Conservation (phyloP, 2,113 vertebrate species). For the Pedionomus torquatus region DNA sequence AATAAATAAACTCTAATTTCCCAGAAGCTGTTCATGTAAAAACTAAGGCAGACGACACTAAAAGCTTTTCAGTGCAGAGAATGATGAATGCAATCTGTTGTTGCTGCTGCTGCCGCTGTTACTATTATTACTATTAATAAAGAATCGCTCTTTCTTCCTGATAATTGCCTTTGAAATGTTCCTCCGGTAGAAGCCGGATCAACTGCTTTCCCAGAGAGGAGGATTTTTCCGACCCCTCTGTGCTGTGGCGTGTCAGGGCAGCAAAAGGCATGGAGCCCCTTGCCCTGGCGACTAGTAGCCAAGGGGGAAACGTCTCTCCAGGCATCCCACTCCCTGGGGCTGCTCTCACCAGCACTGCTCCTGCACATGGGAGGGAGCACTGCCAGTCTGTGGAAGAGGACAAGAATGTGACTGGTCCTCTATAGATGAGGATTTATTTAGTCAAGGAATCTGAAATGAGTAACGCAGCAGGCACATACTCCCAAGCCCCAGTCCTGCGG, state of each 20-base stretch:
- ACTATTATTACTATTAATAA: not conserved
- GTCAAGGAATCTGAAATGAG: not conserved
- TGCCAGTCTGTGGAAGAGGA: not conserved
- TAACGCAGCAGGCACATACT: not conserved
- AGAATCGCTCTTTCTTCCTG: not conserved
- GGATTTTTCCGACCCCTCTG: not conserved
- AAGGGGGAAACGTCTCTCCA: not conserved
- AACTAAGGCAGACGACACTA: not conserved
- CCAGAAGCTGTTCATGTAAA: not conserved
- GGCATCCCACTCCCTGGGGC: not conserved
- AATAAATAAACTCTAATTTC: not conserved
- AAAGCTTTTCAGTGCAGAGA: not conserved
- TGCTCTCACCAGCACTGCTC: not conserved
- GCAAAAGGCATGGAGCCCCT: not conserved
- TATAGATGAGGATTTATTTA: not conserved
- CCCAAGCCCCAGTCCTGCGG: not conserved
- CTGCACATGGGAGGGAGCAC: not conserved
- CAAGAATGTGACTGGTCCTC: not conserved
- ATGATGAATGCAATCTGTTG: not conserved
- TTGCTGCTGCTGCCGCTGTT: not conserved
- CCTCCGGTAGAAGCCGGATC: not conserved
- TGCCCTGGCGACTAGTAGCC: not conserved
- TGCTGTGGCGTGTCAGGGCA: not conserved
- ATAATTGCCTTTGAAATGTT: not conserved
- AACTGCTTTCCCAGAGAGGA: not conserved